Conservation (phyloP, 2,888 invertebrate genomes). For the Octodonta nipae region DNA sequence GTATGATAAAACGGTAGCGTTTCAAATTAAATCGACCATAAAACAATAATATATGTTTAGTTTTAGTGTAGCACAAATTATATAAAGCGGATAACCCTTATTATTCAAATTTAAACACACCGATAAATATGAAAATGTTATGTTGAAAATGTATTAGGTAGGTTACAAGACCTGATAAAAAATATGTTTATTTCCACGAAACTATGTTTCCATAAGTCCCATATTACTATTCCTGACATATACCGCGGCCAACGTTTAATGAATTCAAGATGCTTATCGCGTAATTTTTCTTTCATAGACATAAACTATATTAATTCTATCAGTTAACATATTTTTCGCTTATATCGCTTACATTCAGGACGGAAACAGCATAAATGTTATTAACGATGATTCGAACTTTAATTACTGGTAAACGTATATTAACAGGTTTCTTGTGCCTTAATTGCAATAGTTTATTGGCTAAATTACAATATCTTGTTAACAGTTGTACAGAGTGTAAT, state of each 20-base stretch:
- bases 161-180: too few relatives aligned
- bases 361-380: conserved; percentile 5
- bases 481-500: too few relatives aligned
- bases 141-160: conserved; percentile 7
- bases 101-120: conserved; percentile 15
- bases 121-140: conserved; percentile 15
- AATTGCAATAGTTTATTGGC: too few relatives aligned
- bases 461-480: too few relatives aligned
- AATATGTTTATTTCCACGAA: conserved; percentile 9
- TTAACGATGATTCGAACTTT: too few relatives aligned
- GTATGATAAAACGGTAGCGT: conserved; percentile 16
- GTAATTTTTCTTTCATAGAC: conserved; percentile 3
- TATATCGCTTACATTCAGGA: conserved; percentile 3
- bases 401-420: too few relatives aligned
- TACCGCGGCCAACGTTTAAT: conserved; percentile 14
- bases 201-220: conserved; percentile 24
- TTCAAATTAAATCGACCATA: conserved; percentile 19
- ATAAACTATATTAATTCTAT: conserved; percentile 8
- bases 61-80: conserved; percentile 8
- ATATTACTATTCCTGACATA: conserved; percentile 22
- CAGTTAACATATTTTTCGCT: conserved; percentile 6
- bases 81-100: conserved; percentile 11
- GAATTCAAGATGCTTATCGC: conserved; percentile 15
- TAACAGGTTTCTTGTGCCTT: too few relatives aligned
- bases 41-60: conserved; percentile 8